Evolutionary conservation across 2,888 invertebrate genomes (phyloP), one percentile per base, ranked within the genome.

Genomic region (Blastobasis adustella): DNA sequence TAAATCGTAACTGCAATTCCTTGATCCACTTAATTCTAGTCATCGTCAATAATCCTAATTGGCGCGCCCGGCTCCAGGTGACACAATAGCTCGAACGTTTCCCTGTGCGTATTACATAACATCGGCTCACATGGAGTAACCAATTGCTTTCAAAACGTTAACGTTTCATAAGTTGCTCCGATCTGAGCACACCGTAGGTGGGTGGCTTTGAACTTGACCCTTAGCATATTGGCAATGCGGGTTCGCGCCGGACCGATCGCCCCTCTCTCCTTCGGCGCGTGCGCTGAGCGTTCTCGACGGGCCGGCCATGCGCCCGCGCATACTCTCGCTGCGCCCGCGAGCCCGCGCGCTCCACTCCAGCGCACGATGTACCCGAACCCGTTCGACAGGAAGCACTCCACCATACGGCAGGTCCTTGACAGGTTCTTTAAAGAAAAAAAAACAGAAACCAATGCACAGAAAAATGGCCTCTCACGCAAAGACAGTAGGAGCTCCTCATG

Each of bases 351-450:
- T 8, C 42, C 5, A 5, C 10, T 5, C 42, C 9, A 42, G n/a
- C 42, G 42, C 6, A 41, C 10, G 53, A 90, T 90, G 91, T 91
- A 89, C 65, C 90, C 90, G n/a, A 91, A 91, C 69, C 91, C 91
- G 23, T 90, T 91, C 71, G 89, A 90, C 54, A 84, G 91, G 60
- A 90, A 89, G 54, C 90, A 91, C 72, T 90, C 89, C 54, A 89
- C 89, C 45, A 90, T 91, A 61, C 82, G 90, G 51, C 90, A 90
- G 65, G 83, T 90, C 66, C 72, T 91, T 58, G 90, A 90, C 62
- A 84, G 82, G 49, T 70, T 90, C 45, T 68, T 90, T 56, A 80
- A 83, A 5, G 72, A 74, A 47, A 42, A 9, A 5, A 42, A 8
- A 8, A 5, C 42, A 10, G 5, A 9, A 7, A 9, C n/a, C 10